Base-by-base conservation (phyloP, 2,113 vertebrate species). In the Panthera tigris region DNA sequence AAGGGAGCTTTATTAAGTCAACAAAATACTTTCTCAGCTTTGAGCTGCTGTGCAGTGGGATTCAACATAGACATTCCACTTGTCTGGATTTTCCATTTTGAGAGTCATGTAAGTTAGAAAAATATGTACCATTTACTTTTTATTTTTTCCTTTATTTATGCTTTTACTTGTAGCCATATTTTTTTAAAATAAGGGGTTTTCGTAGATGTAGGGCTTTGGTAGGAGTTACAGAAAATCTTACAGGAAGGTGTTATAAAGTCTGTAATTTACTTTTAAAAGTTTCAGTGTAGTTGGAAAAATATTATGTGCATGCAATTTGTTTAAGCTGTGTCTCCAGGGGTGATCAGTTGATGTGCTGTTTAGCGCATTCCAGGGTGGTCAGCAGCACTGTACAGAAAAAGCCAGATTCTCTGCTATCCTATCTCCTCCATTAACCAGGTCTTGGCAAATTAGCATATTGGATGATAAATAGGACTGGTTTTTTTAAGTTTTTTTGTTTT, bases 51-150 rank as follows among this genome's bases (percentile, higher is more conserved):
- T 15, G 55, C 21, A 5, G 25, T 48, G 65, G 55, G 55, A 52
- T 89, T 88, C 71, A 39, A 85, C 69, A 93, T 82, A 96, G 90
- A 84, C 93, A 88, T 96, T 92, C 92, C 89, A 45, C 41, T 89
- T 63, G 76, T 91, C 68, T 91, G 93, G 15, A n/a, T 71, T 94
- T 96, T 65, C 36, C 50, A 21, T 74, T 93, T 8, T 80, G 41
- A 96, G 78, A 48, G 25, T 91, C 55, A 27, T 18, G 6, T 57
- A 86, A 66, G 66, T 92, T 86, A 82, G 61, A 92, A 83, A 69
- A 80, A 65, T 15, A 93, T n/a, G 61, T 21, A 84, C 61, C 57
- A 19, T 80, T 68, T 88, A 63, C 29, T 76, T 66, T 80, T 65
- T 33, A 31, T 86, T 39, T 19, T 36, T 81, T 81, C 7, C 12